phyloP scores from a whole-genome alignment of 1,140 invertebrate genomes.

The Aphis craccivora region DNA sequence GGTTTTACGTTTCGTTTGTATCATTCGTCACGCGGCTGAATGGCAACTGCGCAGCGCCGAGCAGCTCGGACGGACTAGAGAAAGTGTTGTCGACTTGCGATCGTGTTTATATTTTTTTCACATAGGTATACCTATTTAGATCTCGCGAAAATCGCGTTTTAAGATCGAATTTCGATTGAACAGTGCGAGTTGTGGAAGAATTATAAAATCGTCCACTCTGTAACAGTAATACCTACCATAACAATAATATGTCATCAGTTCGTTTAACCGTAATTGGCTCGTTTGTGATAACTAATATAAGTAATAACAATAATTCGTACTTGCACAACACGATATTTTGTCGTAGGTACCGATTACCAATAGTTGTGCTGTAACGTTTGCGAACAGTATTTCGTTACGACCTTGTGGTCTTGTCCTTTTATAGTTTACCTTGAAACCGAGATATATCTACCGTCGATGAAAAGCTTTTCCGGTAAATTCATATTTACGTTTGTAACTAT shows the following conservation, averaged over 20 bases:
- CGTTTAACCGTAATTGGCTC: neutral
- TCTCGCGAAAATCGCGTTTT: neutral
- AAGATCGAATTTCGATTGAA: neutral
- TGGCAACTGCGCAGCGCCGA: constrained; percentile 12
- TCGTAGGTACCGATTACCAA: neutral
- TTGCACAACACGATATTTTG: neutral
- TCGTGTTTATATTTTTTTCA: neutral
- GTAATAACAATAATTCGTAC: neutral
- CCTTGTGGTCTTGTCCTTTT: constrained; percentile 20
- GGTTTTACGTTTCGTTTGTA: neutral
- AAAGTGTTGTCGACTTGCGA: constrained; percentile 4
- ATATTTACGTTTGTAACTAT: neutral
- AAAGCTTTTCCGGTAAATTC: constrained; percentile 36
- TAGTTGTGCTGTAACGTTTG: neutral
- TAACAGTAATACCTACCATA: neutral
- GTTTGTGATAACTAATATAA: neutral
- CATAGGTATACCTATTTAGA: neutral
- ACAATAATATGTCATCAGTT: neutral
- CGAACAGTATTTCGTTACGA: neutral
- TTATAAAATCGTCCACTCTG: neutral
- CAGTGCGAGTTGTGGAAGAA: neutral
- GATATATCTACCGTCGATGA: neutral
- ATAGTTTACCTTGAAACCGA: constrained; percentile 4
- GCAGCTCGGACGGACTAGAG: neutral
- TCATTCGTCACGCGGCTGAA: constrained; percentile 29